Evolutionary conservation across 1,140 invertebrate genomes (phyloP).

Genomic region (Ceratina japonica): DNA sequence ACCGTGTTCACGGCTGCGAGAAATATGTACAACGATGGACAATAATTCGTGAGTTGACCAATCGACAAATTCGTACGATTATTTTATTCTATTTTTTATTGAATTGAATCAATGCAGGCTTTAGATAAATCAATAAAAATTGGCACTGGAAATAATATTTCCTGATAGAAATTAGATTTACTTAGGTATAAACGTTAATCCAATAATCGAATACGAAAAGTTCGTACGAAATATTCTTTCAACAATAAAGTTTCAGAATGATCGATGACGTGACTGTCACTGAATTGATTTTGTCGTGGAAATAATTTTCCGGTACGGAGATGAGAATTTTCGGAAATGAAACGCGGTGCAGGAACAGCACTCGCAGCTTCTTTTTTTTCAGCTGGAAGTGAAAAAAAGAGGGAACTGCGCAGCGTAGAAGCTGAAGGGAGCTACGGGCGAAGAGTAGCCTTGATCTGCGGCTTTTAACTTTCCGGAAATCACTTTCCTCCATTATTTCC

Average conservation of each 20-base stretch:
- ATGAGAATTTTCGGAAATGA: not conserved
- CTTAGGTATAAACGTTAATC: too few species aligned
- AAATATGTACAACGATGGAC: not conserved
- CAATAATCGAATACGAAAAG: too few species aligned
- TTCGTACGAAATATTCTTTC: too few species aligned
- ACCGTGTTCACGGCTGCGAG: not conserved
- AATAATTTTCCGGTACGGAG: not conserved
- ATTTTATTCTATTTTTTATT: too few species aligned
- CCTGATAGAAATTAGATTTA: too few species aligned
- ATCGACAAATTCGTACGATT: too few species aligned
- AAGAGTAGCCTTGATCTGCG: constrained; percentile 73
- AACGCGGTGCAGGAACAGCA: constrained; percentile 1
- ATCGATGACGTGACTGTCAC: too few species aligned
- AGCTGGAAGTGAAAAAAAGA: constrained; percentile 10
- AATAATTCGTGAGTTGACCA: not conserved
- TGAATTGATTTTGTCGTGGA: too few species aligned
- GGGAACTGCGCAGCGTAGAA: constrained; percentile 11
- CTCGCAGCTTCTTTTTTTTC: constrained; percentile 29
- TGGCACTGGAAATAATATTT: too few species aligned
- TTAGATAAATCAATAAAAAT: too few species aligned
- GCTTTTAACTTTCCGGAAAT: constrained; percentile 79
- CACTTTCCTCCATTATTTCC: constrained; percentile 78
- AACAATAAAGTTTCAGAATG: too few species aligned
- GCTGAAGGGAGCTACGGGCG: constrained; percentile 32
- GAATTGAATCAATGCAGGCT: too few species aligned